A percentile compares a stretch with the other conserved stretches of the same genome.
Conservation (phyloP, 1,140 invertebrate genomes). For the Colletes latitarsis region DNA sequence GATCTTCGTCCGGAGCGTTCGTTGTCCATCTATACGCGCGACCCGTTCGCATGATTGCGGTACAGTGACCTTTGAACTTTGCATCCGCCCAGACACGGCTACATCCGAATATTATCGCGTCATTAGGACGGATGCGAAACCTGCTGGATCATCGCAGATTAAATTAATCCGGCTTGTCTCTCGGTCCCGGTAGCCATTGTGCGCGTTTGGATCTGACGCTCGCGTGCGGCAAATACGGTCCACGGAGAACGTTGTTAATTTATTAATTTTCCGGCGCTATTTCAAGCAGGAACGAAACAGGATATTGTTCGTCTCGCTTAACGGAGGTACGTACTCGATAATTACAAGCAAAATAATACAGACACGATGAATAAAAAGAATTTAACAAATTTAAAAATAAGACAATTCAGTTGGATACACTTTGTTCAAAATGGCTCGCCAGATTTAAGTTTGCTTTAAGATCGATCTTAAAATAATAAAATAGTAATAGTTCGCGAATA, state of each 20-base stretch:
- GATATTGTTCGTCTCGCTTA: too few species aligned
- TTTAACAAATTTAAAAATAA: too few species aligned
- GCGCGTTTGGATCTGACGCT: constrained; percentile 10
- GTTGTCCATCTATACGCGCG: constrained; percentile 35
- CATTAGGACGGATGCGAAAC: constrained; percentile 49
- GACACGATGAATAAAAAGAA: too few species aligned
- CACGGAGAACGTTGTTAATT: neutral
- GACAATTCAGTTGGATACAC: too few species aligned
- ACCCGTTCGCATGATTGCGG: constrained; percentile 51
- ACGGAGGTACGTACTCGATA: too few species aligned
- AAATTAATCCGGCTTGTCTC: constrained; percentile 53
- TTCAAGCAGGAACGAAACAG: too few species aligned
- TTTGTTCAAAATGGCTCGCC: too few species aligned
- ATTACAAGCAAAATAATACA: too few species aligned
- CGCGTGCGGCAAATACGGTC: neutral
- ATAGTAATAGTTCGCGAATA: too few species aligned
- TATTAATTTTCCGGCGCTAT: neutral
- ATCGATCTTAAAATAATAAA: too few species aligned
- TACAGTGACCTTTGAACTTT: constrained; percentile 61
- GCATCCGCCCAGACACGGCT: constrained; percentile 47
- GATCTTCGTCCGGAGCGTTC: neutral
- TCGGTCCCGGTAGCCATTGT: constrained; percentile 27
- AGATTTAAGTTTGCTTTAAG: too few species aligned
- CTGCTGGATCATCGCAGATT: constrained; percentile 32
- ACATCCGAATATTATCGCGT: constrained; percentile 56